Evolutionary conservation across 2,113 vertebrate genomes (phyloP).

Genomic region (Asarcornis scutulata): DNA sequence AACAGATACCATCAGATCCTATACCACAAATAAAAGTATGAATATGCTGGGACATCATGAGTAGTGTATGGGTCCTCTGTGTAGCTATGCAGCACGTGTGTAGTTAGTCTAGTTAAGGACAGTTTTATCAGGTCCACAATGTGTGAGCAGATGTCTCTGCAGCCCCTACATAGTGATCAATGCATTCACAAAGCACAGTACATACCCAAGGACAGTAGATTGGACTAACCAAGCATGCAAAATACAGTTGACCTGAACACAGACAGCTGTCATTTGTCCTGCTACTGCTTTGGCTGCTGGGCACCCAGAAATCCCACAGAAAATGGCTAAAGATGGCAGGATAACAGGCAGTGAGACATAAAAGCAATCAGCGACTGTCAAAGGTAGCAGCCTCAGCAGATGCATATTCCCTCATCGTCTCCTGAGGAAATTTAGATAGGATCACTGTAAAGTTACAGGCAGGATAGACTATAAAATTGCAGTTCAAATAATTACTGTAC

Average conservation of each 20-base stretch:
- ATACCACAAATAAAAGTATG: not conserved
- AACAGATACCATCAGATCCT: no score
- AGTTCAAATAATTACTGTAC: not conserved
- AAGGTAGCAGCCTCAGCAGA: not conserved
- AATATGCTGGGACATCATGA: not conserved
- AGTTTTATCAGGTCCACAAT: not conserved
- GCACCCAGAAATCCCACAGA: not conserved
- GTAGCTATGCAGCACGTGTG: not conserved
- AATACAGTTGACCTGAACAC: not conserved
- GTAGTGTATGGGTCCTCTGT: not conserved
- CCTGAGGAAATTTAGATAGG: not conserved
- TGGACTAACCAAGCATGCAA: not conserved
- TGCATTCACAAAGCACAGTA: not conserved
- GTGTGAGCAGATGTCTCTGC: not conserved
- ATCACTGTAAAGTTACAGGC: not conserved
- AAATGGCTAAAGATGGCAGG: not conserved
- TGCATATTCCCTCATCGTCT: not conserved
- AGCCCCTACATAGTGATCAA: not conserved
- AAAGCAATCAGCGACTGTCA: constrained; percentile 6
- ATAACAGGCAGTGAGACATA: not conserved
- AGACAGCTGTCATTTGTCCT: constrained; percentile 27
- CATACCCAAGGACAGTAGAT: accelerated
- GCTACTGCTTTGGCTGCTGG: not conserved
- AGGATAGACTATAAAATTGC: not conserved
- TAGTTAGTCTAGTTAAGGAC: not conserved